Percentiles rank a stretch among this genome's conserved stretches.
Evolutionary conservation across 1,140 invertebrate species (phyloP).

Genomic region (Lasaia peninsularis): DNA sequence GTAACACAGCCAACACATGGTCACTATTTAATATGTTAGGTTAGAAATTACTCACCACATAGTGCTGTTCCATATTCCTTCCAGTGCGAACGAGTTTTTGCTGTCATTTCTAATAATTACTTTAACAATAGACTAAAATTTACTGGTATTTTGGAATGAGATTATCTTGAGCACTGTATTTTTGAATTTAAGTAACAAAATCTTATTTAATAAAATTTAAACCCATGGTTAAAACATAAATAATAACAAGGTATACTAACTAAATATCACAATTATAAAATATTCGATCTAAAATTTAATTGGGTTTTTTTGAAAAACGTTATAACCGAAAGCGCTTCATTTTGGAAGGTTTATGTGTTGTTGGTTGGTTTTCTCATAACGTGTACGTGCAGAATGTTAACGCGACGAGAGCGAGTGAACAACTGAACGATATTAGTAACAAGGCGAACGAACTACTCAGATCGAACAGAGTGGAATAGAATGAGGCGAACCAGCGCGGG

Average conservation of each 20-base stretch:
- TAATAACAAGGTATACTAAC: slow-evolving; percentile 66
- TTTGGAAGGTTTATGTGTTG: slow-evolving; percentile 74
- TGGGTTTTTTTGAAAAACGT: slow-evolving; percentile 65
- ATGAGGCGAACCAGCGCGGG: slow-evolving; percentile 69
- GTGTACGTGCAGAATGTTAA: slow-evolving; percentile 55
- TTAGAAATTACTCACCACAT: slow-evolving; percentile 72
- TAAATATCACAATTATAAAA: slow-evolving; percentile 74
- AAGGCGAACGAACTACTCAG: slow-evolving; percentile 60
- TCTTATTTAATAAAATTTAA: slow-evolving; percentile 61
- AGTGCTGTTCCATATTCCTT: slow-evolving; percentile 77
- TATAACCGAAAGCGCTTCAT: slow-evolving; percentile 76
- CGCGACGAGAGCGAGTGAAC: slow-evolving; percentile 63
- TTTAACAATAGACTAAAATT: slow-evolving; percentile 44
- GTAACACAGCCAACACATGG: slow-evolving; percentile 10
- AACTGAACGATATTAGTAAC: slow-evolving; percentile 46
- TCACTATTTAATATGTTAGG: slow-evolving; percentile 37
- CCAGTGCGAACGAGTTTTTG: slow-evolving; percentile 73
- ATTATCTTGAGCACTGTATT: slow-evolving; percentile 73
- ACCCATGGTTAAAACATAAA: slow-evolving; percentile 68
- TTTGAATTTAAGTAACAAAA: slow-evolving; percentile 50
- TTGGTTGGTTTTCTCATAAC: slow-evolving; percentile 69
- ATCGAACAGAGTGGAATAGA: slow-evolving; percentile 54
- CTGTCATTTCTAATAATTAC: slow-evolving; percentile 59
- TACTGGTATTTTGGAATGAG: slow-evolving; percentile 72
- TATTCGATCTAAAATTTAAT: slow-evolving; percentile 72